phyloP scores from a whole-genome alignment of 2,113 vertebrate genomes.

The Cheirogaleus medius region DNA sequence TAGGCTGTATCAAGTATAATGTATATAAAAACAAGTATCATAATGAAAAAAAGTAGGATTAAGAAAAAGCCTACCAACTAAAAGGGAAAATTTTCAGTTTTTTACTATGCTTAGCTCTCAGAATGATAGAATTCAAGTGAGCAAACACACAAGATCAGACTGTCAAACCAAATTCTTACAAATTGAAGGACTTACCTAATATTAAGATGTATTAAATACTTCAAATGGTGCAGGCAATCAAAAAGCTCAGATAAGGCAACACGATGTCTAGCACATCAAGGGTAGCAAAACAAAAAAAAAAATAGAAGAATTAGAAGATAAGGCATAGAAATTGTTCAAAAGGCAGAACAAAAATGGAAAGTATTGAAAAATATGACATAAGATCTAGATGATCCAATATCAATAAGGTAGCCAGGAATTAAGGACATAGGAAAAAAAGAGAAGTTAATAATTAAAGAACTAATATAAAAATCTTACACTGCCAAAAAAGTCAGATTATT shows the following conservation, averaged over 20 bases:
- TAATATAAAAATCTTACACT: neutral
- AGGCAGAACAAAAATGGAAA: neutral
- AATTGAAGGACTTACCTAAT: neutral
- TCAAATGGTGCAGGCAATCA: neutral
- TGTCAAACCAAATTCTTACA: neutral
- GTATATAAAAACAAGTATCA: neutral
- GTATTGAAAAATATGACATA: neutral
- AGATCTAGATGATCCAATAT: neutral
- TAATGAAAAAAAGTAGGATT: neutral
- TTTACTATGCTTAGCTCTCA: neutral
- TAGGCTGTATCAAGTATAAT: neutral
- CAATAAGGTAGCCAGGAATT: neutral
- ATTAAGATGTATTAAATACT: neutral
- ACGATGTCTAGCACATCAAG: neutral
- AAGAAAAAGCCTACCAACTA: neutral
- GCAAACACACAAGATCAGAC: neutral
- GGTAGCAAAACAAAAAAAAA: neutral
- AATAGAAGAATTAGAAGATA: too few species aligned
- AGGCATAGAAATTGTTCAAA: neutral
- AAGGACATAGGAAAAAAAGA: neutral
- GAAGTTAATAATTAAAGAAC: neutral
- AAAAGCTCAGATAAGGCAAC: neutral
- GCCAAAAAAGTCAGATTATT: neutral
- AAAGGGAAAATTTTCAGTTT: neutral
- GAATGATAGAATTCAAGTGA: neutral